Percentiles rank a stretch among this genome's conserved stretches.
phyloP scores from a whole-genome alignment of 2,888 invertebrate species.

The Empis stercorea region DNA sequence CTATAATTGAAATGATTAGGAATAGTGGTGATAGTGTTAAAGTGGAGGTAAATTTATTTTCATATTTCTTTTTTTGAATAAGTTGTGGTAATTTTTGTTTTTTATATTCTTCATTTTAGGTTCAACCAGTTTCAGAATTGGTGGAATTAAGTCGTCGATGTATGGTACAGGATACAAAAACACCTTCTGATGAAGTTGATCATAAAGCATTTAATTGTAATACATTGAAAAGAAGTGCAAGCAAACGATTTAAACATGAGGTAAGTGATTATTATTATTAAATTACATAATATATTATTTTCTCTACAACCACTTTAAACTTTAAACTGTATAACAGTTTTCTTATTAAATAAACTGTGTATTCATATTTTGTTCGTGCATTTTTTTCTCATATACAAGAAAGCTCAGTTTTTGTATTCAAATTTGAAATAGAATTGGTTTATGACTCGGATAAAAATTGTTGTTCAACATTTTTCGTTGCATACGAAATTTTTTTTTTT shows the following conservation, averaged over 20 bases:
- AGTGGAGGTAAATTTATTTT: conserved; percentile 77
- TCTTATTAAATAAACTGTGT: too few species aligned
- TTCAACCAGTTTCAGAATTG: conserved; percentile 86
- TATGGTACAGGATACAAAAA: conserved; percentile 20
- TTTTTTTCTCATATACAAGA: too few species aligned
- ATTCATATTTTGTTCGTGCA: too few species aligned
- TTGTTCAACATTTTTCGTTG: too few species aligned
- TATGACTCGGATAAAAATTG: too few species aligned
- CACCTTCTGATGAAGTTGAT: conserved; percentile 24
- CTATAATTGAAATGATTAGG: conserved; percentile 86
- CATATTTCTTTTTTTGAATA: not conserved
- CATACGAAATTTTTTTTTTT: too few species aligned
- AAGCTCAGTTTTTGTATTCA: too few species aligned
- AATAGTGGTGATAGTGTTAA: conserved; percentile 69
- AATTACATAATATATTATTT: too few species aligned
- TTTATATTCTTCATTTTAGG: conserved; percentile 40
- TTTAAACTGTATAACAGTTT: not conserved
- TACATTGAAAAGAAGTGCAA: conserved; percentile 71
- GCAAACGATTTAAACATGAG: conserved; percentile 55
- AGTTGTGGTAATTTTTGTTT: not conserved
- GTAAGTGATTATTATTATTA: conserved; percentile 20
- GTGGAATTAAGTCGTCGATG: conserved; percentile 76
- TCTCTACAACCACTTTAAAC: too few species aligned
- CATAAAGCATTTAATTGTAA: conserved; percentile 42
- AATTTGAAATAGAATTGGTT: too few species aligned